phyloP scores from a whole-genome alignment of 1,140 invertebrate genomes.

The Zaprionus lachaisei region DNA sequence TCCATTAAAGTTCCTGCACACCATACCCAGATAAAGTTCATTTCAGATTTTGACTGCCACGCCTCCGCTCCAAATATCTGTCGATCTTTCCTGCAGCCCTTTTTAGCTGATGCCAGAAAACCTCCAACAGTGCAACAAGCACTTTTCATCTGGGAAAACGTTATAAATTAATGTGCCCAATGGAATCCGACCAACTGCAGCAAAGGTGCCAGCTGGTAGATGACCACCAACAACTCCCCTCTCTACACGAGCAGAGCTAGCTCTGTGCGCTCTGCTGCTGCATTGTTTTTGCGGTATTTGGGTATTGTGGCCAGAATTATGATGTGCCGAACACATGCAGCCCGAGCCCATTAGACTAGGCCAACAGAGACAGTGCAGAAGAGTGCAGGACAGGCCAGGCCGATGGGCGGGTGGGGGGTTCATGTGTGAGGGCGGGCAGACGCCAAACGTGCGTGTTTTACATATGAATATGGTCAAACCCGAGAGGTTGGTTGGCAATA shows the following conservation, averaged over 20 bases:
- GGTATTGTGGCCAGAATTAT: constrained; percentile 78
- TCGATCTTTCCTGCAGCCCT: no score
- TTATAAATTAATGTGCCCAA: constrained; percentile 7
- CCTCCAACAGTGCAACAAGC: not conserved
- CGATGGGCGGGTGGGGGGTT: not conserved
- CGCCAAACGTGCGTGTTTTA: constrained; percentile 73
- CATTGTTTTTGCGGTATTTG: constrained; percentile 79
- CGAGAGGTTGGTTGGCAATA: constrained; percentile 24
- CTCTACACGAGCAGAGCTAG: not conserved
- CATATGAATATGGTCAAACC: constrained; percentile 72
- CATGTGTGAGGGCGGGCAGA: constrained; percentile 9
- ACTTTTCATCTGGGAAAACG: not conserved
- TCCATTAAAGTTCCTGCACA: not conserved
- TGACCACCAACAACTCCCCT: not conserved
- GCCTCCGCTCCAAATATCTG: no score
- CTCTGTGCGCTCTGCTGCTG: constrained; percentile 12
- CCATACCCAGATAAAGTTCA: not conserved
- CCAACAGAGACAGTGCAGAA: constrained; percentile 31
- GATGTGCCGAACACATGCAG: constrained; percentile 56
- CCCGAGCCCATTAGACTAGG: constrained; percentile 55
- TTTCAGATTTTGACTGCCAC: not conserved
- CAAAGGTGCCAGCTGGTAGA: constrained; percentile 6
- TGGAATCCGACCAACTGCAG: constrained; percentile 18
- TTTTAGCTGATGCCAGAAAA: not conserved
- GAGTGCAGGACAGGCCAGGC: no score